A percentile compares a stretch with the other conserved stretches of the same genome.
Conservation (phyloP, 2,113 vertebrate species). For the Hemiprocne comata region DNA sequence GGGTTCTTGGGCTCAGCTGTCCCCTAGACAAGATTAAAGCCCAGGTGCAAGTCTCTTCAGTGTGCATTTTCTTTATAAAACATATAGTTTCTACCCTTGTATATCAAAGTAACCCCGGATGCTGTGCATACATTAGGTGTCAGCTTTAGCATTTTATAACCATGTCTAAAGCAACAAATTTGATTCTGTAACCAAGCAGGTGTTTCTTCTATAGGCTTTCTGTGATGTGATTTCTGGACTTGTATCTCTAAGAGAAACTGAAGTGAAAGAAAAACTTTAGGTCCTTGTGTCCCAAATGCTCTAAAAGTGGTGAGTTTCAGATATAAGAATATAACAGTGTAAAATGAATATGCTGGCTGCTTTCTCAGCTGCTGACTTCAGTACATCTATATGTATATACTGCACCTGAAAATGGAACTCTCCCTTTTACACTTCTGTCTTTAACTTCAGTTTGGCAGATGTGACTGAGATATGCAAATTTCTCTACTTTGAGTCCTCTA, state of each 20-base stretch:
- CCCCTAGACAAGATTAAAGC: not conserved
- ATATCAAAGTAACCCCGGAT: not conserved
- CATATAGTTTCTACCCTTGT: not conserved
- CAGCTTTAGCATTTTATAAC: not conserved
- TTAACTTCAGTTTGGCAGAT: not conserved
- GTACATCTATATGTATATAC: fast-evolving
- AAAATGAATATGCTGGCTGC: not conserved
- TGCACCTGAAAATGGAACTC: not conserved
- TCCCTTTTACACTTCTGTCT: not conserved
- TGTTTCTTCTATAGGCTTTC: not conserved
- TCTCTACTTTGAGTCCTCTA: not conserved
- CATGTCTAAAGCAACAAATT: not conserved
- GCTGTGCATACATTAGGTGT: not conserved
- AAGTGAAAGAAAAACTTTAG: not conserved
- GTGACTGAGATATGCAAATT: not conserved
- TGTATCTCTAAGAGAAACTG: not conserved
- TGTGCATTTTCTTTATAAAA: not conserved
- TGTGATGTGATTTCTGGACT: not conserved
- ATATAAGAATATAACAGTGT: not conserved
- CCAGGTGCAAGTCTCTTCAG: not conserved
- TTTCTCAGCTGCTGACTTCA: not conserved
- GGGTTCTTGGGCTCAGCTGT: not conserved
- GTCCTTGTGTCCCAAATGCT: not conserved
- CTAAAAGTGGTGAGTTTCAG: not conserved
- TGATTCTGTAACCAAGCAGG: not conserved